A percentile compares a stretch with the other conserved stretches of the same genome.
Conservation (phyloP, 2,113 vertebrate species). For the Mormoops blainvillei region DNA sequence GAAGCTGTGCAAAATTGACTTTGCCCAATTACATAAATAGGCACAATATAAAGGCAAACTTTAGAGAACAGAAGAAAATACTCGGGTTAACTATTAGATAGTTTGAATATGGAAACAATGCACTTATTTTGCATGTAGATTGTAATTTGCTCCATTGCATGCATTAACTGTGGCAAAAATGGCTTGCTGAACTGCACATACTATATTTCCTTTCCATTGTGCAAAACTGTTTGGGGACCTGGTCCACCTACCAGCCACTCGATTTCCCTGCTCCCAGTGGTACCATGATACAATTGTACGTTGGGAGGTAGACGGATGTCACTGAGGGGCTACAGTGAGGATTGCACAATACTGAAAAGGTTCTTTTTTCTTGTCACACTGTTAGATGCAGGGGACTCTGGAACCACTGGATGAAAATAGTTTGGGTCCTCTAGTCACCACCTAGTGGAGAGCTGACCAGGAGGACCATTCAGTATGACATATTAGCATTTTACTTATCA, state of each 20-base stretch:
- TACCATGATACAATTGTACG: neutral
- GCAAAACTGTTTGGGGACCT: neutral
- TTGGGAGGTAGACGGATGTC: neutral
- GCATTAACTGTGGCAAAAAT: neutral
- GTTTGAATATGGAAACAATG: neutral
- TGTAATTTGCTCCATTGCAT: neutral
- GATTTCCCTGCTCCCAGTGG: neutral
- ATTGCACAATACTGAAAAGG: neutral
- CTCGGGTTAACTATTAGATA: neutral
- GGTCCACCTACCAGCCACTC: neutral
- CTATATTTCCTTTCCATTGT: neutral
- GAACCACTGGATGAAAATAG: neutral
- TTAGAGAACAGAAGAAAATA: neutral
- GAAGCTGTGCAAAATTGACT: constrained; percentile 6
- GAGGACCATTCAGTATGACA: neutral
- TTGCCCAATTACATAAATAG: constrained; percentile 1
- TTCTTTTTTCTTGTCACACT: neutral
- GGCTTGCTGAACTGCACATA: neutral
- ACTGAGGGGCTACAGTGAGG: fast-evolving
- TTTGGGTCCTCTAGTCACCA: neutral
- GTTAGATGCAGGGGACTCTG: neutral
- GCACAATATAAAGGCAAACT: neutral
- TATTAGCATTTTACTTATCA: neutral
- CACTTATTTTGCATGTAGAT: neutral
- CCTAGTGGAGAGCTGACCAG: neutral